A percentile compares a stretch with the other conserved stretches of the same genome.
These are phyloP conservation scores for Hapalemur alaotrensis DNA, from an alignment of 2,797 vertebrate species.

Conservation along the genomic window DNA sequence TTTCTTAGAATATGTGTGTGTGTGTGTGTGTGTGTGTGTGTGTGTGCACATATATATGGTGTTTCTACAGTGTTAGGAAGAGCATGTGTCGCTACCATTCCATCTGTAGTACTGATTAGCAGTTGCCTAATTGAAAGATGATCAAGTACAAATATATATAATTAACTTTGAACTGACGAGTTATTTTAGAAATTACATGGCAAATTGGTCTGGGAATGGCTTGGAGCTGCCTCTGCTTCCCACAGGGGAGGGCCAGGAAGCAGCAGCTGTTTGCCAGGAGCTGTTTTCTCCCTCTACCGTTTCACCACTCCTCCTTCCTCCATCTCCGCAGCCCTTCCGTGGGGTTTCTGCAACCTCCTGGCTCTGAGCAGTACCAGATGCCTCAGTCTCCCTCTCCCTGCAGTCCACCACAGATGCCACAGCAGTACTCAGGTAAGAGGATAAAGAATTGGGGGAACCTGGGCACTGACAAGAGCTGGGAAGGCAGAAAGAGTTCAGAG, in stretches of 20 bases:
- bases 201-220: conserved; percentile 76
- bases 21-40: background rate
- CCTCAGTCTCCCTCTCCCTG: conserved; percentile 96
- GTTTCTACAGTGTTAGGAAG: conserved; percentile 45
- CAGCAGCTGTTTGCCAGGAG: conserved; percentile 69
- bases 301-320: conserved; percentile 61
- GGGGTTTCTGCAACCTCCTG: conserved; percentile 95
- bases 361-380: conserved; percentile 97
- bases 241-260: conserved; percentile 56
- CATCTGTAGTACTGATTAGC: conserved; percentile 72
- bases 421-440: conserved; percentile 96
- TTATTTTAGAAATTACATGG: conserved; percentile 79
- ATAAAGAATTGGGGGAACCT: background rate
- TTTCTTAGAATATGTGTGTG: background rate
- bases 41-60: background rate
- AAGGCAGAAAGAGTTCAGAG: background rate
- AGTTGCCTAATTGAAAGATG: conserved; percentile 80
- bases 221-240: conserved; percentile 65
- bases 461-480: background rate
- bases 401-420: conserved; percentile 96
- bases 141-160: conserved; percentile 80
- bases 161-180: conserved; percentile 79
- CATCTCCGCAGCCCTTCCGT: conserved; percentile 90
- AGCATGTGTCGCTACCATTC: conserved; percentile 55
- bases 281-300: background rate